phyloP scores from a whole-genome alignment of 2,113 vertebrate species.

The Elanus axillaris region DNA sequence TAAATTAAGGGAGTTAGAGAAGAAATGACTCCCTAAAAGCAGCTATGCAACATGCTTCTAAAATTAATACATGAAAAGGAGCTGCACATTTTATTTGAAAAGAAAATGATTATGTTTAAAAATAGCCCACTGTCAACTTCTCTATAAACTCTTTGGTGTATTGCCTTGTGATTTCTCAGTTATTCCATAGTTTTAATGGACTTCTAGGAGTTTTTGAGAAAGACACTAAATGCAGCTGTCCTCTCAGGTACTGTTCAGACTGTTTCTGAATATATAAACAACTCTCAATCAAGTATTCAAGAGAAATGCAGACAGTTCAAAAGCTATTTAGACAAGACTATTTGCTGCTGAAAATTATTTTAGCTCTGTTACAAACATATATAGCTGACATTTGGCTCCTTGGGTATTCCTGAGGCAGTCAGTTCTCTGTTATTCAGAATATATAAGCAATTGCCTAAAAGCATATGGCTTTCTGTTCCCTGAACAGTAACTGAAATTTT shows the following conservation, averaged over 20 bases:
- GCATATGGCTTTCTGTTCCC: not conserved
- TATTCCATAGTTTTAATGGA: not conserved
- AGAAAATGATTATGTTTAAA: not conserved
- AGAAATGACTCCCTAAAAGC: not conserved
- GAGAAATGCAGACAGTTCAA: not conserved
- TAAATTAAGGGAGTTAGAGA: not conserved
- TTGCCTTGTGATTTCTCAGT: not conserved
- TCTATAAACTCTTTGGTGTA: not conserved
- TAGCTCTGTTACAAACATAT: not conserved
- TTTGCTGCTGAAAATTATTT: not conserved
- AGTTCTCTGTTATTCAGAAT: not conserved
- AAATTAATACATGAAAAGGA: conserved; percentile 6
- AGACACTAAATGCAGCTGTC: not conserved
- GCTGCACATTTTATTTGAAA: not conserved
- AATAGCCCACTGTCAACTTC: not conserved
- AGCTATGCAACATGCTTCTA: not conserved
- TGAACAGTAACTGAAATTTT: not conserved
- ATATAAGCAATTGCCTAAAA: not conserved
- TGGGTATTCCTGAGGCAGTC: not conserved
- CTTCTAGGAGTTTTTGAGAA: not conserved
- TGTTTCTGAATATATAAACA: conserved; percentile 1
- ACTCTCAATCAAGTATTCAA: not conserved
- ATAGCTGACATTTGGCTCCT: not conserved
- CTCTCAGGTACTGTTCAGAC: not conserved
- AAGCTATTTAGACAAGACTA: not conserved